phyloP scores from a whole-genome alignment of 2,113 vertebrate genomes.

The Onychorhynchus coronatus region DNA sequence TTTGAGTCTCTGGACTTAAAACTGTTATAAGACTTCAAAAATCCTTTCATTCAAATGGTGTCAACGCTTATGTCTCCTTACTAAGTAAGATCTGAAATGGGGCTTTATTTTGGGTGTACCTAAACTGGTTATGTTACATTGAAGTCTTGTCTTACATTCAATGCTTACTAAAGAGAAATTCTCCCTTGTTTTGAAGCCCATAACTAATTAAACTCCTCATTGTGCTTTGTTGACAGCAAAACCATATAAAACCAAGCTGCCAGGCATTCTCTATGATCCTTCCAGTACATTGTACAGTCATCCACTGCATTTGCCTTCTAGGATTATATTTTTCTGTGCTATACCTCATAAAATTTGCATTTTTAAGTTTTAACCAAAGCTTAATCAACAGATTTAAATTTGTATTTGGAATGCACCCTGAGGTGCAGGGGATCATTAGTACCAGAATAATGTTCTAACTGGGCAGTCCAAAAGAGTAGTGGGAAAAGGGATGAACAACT shows the following conservation, averaged over 20 bases:
- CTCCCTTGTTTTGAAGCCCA: neutral
- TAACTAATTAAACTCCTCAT: neutral
- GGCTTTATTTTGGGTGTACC: neutral
- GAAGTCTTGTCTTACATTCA: neutral
- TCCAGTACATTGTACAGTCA: neutral
- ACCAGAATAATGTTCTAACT: neutral
- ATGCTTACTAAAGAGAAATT: neutral
- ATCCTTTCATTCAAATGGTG: neutral
- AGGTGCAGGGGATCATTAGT: neutral
- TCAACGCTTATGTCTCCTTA: neutral
- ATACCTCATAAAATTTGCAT: neutral
- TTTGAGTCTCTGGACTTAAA: neutral
- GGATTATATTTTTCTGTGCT: neutral
- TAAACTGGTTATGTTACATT: neutral
- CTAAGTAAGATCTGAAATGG: neutral
- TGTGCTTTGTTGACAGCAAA: neutral
- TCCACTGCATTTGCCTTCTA: neutral
- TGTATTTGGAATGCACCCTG: neutral
- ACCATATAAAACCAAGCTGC: neutral
- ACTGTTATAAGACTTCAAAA: neutral
- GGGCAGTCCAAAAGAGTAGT: neutral
- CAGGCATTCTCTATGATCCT: neutral
- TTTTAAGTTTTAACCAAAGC: neutral
- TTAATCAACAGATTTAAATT: neutral
- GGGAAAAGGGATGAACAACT: neutral